These are phyloP conservation scores for Cheilosia pagana DNA, from an alignment of 2,888 invertebrate genomes.

Conservation along the genomic window DNA sequence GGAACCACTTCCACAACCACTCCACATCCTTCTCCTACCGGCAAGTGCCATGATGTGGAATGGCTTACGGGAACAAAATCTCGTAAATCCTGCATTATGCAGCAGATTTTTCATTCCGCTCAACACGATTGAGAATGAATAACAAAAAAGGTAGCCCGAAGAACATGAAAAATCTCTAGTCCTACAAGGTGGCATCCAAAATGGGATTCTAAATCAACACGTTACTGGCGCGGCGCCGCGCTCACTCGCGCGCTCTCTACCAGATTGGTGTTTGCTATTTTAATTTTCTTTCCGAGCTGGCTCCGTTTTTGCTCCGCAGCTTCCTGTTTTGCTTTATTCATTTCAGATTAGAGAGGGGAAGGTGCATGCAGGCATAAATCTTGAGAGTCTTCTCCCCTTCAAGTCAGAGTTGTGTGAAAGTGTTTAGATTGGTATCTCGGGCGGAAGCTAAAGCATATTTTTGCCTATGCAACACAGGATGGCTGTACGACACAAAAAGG, in stretches of 20 bases:
- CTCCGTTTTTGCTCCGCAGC: neutral
- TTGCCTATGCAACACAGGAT: neutral
- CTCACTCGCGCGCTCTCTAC: neutral
- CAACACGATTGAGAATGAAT: constrained; percentile 67
- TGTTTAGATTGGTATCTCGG: constrained; percentile 65
- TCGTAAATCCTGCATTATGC: constrained; percentile 71
- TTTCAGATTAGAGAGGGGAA: constrained; percentile 56
- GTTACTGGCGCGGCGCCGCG: constrained; percentile 45
- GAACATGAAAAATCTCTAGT: constrained; percentile 46
- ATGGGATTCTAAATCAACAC: constrained; percentile 74
- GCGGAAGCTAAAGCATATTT: constrained; percentile 47
- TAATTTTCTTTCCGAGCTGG: constrained; percentile 58
- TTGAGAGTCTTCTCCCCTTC: constrained; percentile 13
- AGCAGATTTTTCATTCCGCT: constrained; percentile 57
- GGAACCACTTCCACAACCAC: constrained; percentile 29
- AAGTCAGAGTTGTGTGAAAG: constrained; percentile 62
- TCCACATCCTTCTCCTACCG: constrained; percentile 8
- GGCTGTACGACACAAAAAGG: constrained; percentile 10
- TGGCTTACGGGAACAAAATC: constrained; percentile 42
- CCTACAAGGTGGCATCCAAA: constrained; percentile 47
- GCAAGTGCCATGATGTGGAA: neutral
- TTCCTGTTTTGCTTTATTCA: constrained; percentile 64
- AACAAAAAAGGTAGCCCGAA: constrained; percentile 16
- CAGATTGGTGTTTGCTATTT: constrained; percentile 35
- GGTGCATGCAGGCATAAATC: constrained; percentile 61